Evolutionary conservation across 2,888 invertebrate genomes (phyloP), one percentile per base, ranked within the genome.

Genomic region (Drosophila sordidula): DNA sequence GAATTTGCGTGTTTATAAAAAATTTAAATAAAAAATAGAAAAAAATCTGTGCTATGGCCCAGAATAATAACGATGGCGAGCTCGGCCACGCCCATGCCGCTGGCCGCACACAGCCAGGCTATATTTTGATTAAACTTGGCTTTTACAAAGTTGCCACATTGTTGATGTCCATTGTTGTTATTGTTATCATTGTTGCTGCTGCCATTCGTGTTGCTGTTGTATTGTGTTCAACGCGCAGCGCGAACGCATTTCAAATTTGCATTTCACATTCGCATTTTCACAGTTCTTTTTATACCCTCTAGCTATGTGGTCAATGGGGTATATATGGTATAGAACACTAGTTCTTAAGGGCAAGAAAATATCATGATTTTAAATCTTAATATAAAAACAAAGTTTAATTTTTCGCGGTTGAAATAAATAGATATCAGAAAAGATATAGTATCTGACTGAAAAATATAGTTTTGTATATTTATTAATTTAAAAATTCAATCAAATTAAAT

Each of bases 111-210:
- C 18, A 46, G 55, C 69, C 56, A 42, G 55, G 65, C 79, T 55
- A 77, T 74, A 80, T 86, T 86, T 81, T 83, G 83, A 83, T 83
- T 86, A 86, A 86, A 86, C 84, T 86, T 86, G 87, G 87, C 83
- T 86, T 83, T 86, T 84, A 84, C 84, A 65, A 65, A 63, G 61
- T 69, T 64, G 75, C 61, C 73, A 57, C 75, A 72, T 76, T 75
- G 75, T 80, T 59, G 58, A 67, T 72, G 68, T 44, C 54, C 66
- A 62, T 77, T 79, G 63, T 68, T 72, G 61, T 54, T 50, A 34
- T 57, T 63, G 61, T 46, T 52, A 18, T 38, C 45, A 38, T 45
- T 65, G 52, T 50, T 50, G 41, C n/a, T n/a, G n/a, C n/a, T n/a
- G n/a, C n/a, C n/a, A n/a, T n/a, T 44, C 36, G 1, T 32, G 22